phyloP scores from a whole-genome alignment of 2,113 vertebrate genomes.

The Carollia perspicillata region DNA sequence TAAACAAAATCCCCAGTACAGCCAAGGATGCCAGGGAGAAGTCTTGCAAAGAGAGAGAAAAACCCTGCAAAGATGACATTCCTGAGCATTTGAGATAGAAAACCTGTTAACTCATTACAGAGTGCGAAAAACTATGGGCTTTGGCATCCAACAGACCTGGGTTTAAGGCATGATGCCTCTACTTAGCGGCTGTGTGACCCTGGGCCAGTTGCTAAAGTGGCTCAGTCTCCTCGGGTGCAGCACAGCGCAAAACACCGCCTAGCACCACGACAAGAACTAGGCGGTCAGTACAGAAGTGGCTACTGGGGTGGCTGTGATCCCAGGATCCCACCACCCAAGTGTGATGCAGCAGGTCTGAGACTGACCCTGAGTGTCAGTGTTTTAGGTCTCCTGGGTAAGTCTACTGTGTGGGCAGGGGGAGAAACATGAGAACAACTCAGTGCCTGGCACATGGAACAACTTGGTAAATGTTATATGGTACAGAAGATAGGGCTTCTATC shows the following conservation, averaged over 20 bases:
- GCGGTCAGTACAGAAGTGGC: neutral
- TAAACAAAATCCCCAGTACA: slow-evolving; percentile 1
- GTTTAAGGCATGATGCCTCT: neutral
- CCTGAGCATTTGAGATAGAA: slow-evolving; percentile 9
- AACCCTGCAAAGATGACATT: neutral
- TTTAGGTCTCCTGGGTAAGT: neutral
- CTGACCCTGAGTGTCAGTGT: neutral
- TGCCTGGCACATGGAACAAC: neutral
- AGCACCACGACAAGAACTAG: neutral
- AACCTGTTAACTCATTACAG: neutral
- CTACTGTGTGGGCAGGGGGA: neutral
- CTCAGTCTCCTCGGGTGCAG: neutral
- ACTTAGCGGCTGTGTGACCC: neutral
- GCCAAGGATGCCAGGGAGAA: neutral
- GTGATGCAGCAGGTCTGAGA: neutral
- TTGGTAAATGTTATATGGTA: neutral
- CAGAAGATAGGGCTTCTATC: neutral
- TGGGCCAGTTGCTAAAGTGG: neutral
- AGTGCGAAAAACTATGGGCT: neutral
- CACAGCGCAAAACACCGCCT: neutral
- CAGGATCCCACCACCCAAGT: neutral
- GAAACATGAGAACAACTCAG: neutral
- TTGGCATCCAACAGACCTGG: neutral
- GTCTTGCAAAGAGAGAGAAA: neutral
- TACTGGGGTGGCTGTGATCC: neutral